A percentile compares a stretch with the other conserved stretches of the same genome.
Conservation (phyloP, 2,113 vertebrate species). For the Brachyhypopomus occidentalis region DNA sequence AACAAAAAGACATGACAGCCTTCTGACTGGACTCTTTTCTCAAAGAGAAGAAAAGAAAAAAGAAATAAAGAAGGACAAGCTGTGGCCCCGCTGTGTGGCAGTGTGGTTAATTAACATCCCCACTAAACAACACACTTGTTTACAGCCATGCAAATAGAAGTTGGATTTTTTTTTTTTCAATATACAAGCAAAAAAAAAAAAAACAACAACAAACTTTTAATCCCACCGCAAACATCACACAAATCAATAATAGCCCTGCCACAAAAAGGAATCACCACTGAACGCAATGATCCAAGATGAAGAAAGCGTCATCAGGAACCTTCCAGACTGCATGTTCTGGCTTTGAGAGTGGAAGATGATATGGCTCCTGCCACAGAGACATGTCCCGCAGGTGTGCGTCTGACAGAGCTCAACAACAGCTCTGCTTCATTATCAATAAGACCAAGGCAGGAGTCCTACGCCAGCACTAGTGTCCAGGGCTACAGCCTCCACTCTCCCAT, state of each 20-base stretch:
- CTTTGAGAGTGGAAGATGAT: not conserved
- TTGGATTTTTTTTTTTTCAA: not conserved
- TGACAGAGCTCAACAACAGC: conserved; percentile 18
- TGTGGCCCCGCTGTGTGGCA: conserved; percentile 1
- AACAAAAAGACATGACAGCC: conserved; percentile 38
- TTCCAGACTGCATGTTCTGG: not conserved
- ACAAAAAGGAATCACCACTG: not conserved
- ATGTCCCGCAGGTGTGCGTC: not conserved
- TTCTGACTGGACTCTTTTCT: conserved; percentile 13
- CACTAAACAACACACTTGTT: not conserved
- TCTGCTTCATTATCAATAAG: conserved; percentile 29
- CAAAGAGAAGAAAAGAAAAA: conserved; percentile 9
- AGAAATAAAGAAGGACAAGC: not conserved
- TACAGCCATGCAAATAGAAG: not conserved
- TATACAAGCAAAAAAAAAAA: not conserved
- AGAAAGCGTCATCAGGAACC: not conserved
- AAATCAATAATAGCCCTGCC: not conserved
- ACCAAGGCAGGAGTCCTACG: conserved; percentile 25
- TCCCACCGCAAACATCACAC: not conserved
- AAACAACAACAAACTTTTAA: not conserved
- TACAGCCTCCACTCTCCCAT: conserved; percentile 1
- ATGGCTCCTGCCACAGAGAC: not conserved
- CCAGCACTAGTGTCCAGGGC: not conserved
- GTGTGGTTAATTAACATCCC: not conserved
- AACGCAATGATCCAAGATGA: not conserved